Evolutionary conservation across 2,113 vertebrate species (phyloP).

Genomic region (Alaudala cheleensis): DNA sequence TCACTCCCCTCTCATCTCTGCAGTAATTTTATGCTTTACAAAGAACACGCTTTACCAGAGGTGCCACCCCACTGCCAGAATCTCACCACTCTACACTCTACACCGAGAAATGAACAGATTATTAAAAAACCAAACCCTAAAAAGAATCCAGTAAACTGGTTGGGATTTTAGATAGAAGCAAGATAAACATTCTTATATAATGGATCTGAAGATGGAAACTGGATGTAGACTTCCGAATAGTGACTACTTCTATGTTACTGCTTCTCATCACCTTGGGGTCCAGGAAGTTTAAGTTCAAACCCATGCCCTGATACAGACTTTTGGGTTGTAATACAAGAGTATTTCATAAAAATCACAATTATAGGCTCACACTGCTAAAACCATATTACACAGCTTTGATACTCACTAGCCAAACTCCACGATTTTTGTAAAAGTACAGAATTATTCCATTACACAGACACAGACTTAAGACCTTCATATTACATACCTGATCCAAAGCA

Average conservation of each 20-base stretch:
- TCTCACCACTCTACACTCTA: neutral
- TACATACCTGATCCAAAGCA: neutral
- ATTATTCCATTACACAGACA: neutral
- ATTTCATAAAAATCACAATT: neutral
- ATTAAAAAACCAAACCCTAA: neutral
- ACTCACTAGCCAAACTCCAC: neutral
- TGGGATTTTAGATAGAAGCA: neutral
- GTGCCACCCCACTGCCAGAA: rapidly evolving
- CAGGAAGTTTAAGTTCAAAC: neutral
- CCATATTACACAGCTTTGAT: neutral
- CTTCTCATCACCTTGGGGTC: neutral
- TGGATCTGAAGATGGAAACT: neutral
- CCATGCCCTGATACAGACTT: neutral
- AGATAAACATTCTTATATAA: neutral
- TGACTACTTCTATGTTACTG: neutral
- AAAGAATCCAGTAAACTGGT: neutral
- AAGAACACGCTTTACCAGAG: rapidly evolving
- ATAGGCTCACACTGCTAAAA: neutral
- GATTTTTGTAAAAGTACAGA: neutral
- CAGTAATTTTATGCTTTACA: neutral
- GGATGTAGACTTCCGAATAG: neutral
- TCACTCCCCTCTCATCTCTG: neutral
- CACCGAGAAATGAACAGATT: neutral
- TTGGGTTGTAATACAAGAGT: neutral
- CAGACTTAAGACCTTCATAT: neutral